Conservation (phyloP, 2,113 vertebrate genomes). For the Otocyon megalotis region DNA sequence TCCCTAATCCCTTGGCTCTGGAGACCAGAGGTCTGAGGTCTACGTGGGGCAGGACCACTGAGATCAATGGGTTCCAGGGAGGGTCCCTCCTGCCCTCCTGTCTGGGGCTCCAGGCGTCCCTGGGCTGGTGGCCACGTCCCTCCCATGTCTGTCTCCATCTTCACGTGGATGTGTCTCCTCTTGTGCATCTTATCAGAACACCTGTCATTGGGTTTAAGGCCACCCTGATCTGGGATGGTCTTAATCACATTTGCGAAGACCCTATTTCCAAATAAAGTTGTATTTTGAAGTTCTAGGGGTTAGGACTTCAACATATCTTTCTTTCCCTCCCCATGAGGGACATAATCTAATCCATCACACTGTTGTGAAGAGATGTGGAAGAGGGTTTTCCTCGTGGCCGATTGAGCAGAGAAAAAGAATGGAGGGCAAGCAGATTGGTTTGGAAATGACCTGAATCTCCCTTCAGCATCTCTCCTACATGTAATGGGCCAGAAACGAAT, state of each 20-base stretch:
- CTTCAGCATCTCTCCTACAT: neutral
- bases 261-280: neutral
- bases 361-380: neutral
- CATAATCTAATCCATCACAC: neutral
- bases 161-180: neutral
- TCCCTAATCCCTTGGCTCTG: neutral
- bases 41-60: too few species aligned
- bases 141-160: neutral
- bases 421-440: neutral
- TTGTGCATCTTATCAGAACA: neutral
- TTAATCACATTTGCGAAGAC: neutral
- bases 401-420: neutral
- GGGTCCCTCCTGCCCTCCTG: neutral
- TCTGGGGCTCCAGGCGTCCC: neutral
- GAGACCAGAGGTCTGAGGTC: neutral
- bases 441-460: neutral
- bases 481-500: neutral
- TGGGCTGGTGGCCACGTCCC: accelerated
- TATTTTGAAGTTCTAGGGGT: neutral
- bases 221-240: neutral
- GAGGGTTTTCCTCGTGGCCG: too few species aligned
- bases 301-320: neutral
- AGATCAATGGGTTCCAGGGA: neutral
- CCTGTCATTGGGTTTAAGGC: neutral
- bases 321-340: neutral